Evolutionary conservation across 2,797 vertebrate genomes (phyloP).

Genomic region (Thripadectes ignobilis): DNA sequence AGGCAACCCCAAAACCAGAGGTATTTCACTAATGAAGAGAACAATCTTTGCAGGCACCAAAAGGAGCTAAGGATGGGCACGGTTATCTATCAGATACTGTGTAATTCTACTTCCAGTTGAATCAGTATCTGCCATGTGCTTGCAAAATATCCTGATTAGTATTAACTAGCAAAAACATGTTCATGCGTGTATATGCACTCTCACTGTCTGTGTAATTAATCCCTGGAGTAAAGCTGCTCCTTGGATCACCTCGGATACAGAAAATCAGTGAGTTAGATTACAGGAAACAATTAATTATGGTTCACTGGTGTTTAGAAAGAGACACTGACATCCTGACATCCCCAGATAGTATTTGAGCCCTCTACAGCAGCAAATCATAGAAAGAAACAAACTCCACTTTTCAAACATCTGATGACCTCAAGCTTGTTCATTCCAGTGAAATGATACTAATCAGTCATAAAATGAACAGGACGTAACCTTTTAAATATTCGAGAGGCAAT

Average conservation of each 20-base stretch:
- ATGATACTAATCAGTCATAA: conserved; percentile 35
- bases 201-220: conserved; percentile 17
- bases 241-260: conserved; percentile 20
- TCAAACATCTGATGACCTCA: conserved; percentile 7
- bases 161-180: conserved; percentile 26
- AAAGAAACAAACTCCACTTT: neutral
- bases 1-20: fast-evolving
- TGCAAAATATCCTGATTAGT: neutral
- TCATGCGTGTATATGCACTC: neutral
- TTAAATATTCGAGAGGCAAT: conserved; percentile 10
- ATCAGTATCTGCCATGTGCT: neutral
- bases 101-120: neutral
- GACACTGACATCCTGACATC: conserved; percentile 1
- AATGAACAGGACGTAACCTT: conserved; percentile 12
- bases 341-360: neutral
- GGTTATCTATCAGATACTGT: neutral
- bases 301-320: conserved; percentile 21
- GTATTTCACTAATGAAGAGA: neutral
- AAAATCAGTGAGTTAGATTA: conserved; percentile 35
- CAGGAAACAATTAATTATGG: conserved; percentile 49
- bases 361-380: conserved; percentile 30
- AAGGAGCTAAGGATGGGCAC: neutral
- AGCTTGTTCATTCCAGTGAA: neutral
- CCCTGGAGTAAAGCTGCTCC: conserved; percentile 23
- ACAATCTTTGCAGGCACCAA: neutral